Evolutionary conservation across 2,888 invertebrate species (phyloP).

Genomic region (Dastarcus helophoroides): DNA sequence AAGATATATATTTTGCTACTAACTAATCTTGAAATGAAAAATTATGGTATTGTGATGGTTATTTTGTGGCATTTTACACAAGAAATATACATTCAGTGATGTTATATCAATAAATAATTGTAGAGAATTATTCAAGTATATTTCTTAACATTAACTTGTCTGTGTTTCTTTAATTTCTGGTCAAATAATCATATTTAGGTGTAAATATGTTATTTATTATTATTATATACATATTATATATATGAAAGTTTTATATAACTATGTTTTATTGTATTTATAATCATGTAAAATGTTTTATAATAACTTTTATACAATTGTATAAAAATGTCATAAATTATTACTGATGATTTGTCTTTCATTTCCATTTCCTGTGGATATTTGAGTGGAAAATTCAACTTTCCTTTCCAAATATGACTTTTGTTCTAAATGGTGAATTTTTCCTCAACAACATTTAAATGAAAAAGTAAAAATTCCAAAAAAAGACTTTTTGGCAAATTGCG

Average conservation of each 20-base stretch:
- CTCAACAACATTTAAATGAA: no score
- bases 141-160: background rate
- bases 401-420: background rate
- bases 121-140: no score
- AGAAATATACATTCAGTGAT: no score
- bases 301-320: conserved; percentile 34
- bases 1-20: no score
- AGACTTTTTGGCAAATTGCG: no score
- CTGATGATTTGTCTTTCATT: conserved; percentile 5
- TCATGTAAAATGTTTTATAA: conserved; percentile 31
- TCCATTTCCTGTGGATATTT: background rate
- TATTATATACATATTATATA: conserved; percentile 29
- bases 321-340: conserved; percentile 30
- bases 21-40: no score
- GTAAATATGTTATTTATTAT: conserved; percentile 35
- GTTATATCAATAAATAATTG: no score
- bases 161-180: conserved; percentile 26
- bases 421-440: no score
- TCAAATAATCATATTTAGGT: conserved; percentile 30
- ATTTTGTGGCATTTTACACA: no score
- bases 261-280: conserved; percentile 30
- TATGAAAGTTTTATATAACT: conserved; percentile 25
- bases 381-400: background rate
- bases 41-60: no score
- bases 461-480: background rate